Evolutionary conservation across 2,113 vertebrate species (phyloP), one percentile per base, ranked within the genome.

Genomic region (Entomyzon cyanotis): DNA sequence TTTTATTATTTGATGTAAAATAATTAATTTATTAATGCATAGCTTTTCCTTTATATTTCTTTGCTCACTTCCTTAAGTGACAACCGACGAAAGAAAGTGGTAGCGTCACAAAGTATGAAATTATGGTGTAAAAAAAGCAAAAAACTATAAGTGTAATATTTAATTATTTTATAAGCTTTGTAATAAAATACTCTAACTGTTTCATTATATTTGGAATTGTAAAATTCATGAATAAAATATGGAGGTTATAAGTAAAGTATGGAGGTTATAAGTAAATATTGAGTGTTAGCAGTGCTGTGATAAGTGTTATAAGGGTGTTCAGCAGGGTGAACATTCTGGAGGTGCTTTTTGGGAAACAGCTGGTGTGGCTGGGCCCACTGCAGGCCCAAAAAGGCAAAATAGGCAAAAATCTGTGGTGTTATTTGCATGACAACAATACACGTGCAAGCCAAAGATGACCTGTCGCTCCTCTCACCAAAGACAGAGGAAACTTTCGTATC

Each of bases 161-260:
- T 98, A 98, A 98, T 98, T 98, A 97, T 98, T 98, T 98, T 98
- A 97, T 98, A 98, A 98, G 96, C 98, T 98, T 98, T 98, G 97
- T 98, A 98, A 98, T 98, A 98, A 98, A 98, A 96, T 97, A 97
- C 96, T 98, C 97, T 97, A 95, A 95, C 91, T 83, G 94, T 96
- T 97, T 97, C 97, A 95, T 96, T 97, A 93, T 96, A 97, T 97
- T 96, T 96, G 95, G 93, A 95, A 97, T 84, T 94, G 90, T 96
- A 96, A 93, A 92, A 95, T 96, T 97, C 82, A 96, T 96, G 50
- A 97, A 94, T 95, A 94, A 96, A 87, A 86, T 92, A 93, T 63
- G 95, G 91, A 93, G 80, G 87, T 52, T 90, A 74, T 92, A 91
- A 82, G 68, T 81, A 86, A 95, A 81, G 9, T 65, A 71, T 18